Percentiles rank a stretch among this genome's conserved stretches.
phyloP scores from a whole-genome alignment of 2,113 vertebrate species.

The Butorides virescens region DNA sequence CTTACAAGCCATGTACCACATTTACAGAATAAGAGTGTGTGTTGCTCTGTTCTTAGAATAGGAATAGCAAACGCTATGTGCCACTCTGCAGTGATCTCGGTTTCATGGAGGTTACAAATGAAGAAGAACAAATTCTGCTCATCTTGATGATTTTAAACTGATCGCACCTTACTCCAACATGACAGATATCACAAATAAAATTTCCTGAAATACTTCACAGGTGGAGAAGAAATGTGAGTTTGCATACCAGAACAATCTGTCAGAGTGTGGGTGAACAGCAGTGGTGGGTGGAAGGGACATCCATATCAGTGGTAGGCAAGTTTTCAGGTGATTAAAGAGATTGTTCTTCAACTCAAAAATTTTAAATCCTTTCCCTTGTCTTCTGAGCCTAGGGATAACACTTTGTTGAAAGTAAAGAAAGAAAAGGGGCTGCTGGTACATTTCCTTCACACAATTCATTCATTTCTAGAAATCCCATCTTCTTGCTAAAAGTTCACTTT shows the following conservation, averaged over 20 bases:
- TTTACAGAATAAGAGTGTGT: not conserved
- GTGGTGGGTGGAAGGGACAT: not conserved
- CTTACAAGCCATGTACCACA: not conserved
- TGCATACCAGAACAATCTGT: not conserved
- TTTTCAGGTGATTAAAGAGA: not conserved
- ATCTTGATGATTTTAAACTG: not conserved
- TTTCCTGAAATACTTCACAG: not conserved
- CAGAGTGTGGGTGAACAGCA: not conserved
- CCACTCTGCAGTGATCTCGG: not conserved
- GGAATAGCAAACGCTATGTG: not conserved
- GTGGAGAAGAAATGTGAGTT: not conserved
- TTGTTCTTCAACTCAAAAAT: not conserved
- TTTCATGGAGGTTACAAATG: not conserved
- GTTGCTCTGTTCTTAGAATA: not conserved
- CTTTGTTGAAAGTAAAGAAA: not conserved
- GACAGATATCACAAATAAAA: not conserved
- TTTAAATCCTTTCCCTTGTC: not conserved
- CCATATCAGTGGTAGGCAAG: not conserved
- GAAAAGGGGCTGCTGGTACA: not conserved
- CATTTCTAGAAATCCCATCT: not conserved
- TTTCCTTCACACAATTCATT: not conserved
- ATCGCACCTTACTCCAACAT: accelerated
- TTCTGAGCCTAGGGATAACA: not conserved
- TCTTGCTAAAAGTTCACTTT: not conserved
- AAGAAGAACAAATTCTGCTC: not conserved